Evolutionary conservation across 2,797 vertebrate genomes (phyloP).

Genomic region (Echeneis naucrates): DNA sequence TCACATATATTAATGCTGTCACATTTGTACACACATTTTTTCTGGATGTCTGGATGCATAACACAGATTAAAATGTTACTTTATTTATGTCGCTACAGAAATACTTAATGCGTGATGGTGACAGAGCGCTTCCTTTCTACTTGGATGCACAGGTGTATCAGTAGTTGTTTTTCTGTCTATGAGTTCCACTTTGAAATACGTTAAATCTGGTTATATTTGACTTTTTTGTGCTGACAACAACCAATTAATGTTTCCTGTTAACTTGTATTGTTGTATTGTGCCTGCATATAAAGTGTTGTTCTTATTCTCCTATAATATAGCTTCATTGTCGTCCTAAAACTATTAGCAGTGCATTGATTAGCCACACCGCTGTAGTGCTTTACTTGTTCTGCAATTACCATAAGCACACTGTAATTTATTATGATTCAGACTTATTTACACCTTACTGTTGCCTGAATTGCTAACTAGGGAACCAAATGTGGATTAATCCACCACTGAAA

Average conservation of each 20-base stretch:
- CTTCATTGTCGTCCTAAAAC: not conserved
- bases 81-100: not conserved
- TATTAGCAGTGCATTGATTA: not conserved
- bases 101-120: not conserved
- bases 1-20: constrained; percentile 80
- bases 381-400: not conserved
- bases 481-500: not conserved
- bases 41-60: constrained; percentile 17
- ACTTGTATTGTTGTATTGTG: too few species aligned
- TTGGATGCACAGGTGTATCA: not conserved
- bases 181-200: not conserved
- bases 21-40: not conserved
- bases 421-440: not conserved
- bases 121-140: not conserved
- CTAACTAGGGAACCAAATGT: not conserved
- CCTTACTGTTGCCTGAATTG: not conserved
- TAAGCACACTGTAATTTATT: not conserved
- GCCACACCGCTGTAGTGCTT: not conserved
- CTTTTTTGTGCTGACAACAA: not conserved
- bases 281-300: not conserved
- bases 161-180: not conserved
- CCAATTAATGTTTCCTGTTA: not conserved
- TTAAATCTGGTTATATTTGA: not conserved
- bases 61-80: constrained; percentile 33
- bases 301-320: too few species aligned